Conservation (phyloP, 2,888 invertebrate species). For the Plebejus anna region DNA sequence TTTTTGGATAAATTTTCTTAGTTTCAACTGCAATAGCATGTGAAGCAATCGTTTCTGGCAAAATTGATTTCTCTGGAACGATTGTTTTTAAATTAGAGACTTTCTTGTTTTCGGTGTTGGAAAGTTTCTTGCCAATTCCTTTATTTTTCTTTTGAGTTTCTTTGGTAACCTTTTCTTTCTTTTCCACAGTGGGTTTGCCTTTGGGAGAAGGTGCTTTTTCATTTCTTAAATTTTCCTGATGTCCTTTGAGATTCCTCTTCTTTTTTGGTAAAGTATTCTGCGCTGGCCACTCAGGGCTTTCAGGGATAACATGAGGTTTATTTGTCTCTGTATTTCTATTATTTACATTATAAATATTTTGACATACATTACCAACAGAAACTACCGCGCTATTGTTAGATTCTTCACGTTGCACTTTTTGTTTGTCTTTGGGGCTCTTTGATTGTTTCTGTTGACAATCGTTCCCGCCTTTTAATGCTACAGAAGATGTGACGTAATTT, state of each 20-base stretch:
- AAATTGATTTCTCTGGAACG: background rate
- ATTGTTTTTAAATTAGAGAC: background rate
- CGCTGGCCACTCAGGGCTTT: background rate
- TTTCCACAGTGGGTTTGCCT: background rate
- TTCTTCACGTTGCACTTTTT: background rate
- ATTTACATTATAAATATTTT: background rate
- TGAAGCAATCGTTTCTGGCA: background rate
- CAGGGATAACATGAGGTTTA: background rate
- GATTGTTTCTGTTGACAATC: background rate
- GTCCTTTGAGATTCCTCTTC: background rate
- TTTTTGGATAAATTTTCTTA: background rate
- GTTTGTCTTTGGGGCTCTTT: background rate
- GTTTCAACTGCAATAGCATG: background rate
- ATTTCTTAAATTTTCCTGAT: background rate
- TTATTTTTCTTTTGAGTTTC: constrained; percentile 4
- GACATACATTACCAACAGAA: background rate
- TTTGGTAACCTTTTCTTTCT: background rate
- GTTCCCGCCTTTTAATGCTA: background rate
- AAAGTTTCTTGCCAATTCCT: background rate
- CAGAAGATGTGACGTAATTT: background rate
- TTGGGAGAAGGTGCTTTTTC: background rate
- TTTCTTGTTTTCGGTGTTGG: background rate
- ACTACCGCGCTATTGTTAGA: background rate
- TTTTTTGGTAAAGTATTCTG: constrained; percentile 13
- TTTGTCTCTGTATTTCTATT: background rate